Evolutionary conservation across 2,888 invertebrate species (phyloP), one percentile per base, ranked within the genome.

Genomic region (Drosophila merina): DNA sequence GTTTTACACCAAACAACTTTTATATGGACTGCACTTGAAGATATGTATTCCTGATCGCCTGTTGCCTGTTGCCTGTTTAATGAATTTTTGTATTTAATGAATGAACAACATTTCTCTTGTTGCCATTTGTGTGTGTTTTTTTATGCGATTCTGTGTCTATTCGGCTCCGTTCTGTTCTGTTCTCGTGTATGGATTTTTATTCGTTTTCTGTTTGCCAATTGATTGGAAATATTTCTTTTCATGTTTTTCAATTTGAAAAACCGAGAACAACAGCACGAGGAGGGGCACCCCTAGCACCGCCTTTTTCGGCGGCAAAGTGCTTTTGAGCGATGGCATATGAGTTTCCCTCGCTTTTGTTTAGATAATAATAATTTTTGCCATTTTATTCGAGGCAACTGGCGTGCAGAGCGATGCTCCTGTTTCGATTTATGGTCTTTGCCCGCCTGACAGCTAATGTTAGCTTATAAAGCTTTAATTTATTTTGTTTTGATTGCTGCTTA

Each of bases 141-240:
- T 33, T 33, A 4, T 36, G 36, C n/a, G 2, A 42, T 63, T 25
- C 30, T 10, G 12, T 52, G 20, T 45, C 33, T 55, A 6, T 56
- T 52, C 20, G 38, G n/a, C 26, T 55, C 48, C 54, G 20, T 66
- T 56, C 58, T 66, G 49, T 51, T 68, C 49, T 10, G 40, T 42
- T 42, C 40, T 20, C 76, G 49, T 64, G 71, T 73, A 79, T 79
- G 81, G 77, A 76, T 67, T 84, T 86, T 86, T 84, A 86, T 84
- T 86, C 72, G 75, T 76, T 84, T 42, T 79, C 62, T 79, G 74
- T 79, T 81, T 84, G 79, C 76, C 87, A 84, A 84, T 84, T 84
- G 84, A 84, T 86, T 84, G 84, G 78, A 84, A 86, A 86, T 85
- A 85, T 84, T 85, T 79, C 85, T 78, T 84, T 86, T 84, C 85